These are phyloP conservation scores for Fragum whitleyi DNA, from an alignment of 2,888 invertebrate species.

Conservation along the genomic window DNA sequence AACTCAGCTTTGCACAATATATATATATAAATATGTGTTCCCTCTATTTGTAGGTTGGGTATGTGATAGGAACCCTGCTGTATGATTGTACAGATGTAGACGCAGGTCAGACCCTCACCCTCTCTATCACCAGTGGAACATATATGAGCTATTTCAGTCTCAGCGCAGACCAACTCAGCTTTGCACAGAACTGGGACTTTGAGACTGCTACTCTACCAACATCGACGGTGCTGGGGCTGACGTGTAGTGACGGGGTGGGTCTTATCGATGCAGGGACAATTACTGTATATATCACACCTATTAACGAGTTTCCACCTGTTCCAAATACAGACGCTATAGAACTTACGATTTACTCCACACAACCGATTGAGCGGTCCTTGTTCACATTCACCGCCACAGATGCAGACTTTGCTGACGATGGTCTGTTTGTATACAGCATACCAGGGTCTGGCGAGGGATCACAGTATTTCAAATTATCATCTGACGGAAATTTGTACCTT, in stretches of 20 bases:
- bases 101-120: slow-evolving; percentile 30
- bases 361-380: slow-evolving; percentile 29
- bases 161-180: slow-evolving; percentile 17
- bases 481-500: background rate
- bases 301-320: slow-evolving; percentile 45
- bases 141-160: slow-evolving; percentile 35
- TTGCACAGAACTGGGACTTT: slow-evolving; percentile 46
- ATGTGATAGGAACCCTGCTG: slow-evolving; percentile 16
- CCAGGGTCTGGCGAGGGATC: slow-evolving; percentile 37
- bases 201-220: slow-evolving; percentile 27
- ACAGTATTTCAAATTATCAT: slow-evolving; percentile 33
- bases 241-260: slow-evolving; percentile 44
- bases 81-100: slow-evolving; percentile 42
- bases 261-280: slow-evolving; percentile 28
- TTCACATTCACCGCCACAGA: slow-evolving; percentile 41
- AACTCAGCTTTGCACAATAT: slow-evolving; percentile 34
- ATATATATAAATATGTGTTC: too few relatives aligned
- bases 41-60: slow-evolving; percentile 38
- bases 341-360: slow-evolving; percentile 33
- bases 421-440: slow-evolving; percentile 33
- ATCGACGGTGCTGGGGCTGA: slow-evolving; percentile 32
- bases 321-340: slow-evolving; percentile 24
- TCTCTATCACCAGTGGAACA: slow-evolving; percentile 32
- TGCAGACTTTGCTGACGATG: slow-evolving; percentile 30
- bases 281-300: slow-evolving; percentile 27